Base-by-base conservation (phyloP, 2,113 vertebrate genomes). In the Paralichthys olivaceus region DNA sequence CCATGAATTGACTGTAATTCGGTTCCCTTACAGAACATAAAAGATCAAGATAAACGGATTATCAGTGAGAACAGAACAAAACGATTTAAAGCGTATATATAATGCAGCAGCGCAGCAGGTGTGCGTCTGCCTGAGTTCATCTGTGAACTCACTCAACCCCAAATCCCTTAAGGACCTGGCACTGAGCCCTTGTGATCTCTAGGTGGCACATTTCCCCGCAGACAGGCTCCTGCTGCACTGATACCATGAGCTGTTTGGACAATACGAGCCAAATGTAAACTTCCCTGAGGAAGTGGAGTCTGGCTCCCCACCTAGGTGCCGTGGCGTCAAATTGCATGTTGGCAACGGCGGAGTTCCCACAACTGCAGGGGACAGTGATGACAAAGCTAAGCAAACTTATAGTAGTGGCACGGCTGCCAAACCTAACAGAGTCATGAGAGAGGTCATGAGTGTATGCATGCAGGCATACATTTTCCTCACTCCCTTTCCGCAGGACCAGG, bases 361-460 rank as follows among this genome's bases (percentile, higher is more conserved):
- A 86, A 69, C 88, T 80, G 79, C 88, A 86, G 86, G 89, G 90
- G 88, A 88, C 87, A 70, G 73, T 25, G 77, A 88, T 89, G 89
- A 90, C 87, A 86, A 85, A 89, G 87, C 89, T 78, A 82, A 90
- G 82, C 73, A 86, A 85, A 85, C 84, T 78, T 78, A 85, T 87
- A 86, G 80, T 70, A 82, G 78, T 81, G 63, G 76, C 51, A 12
- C 9, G 0, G 59, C 71, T 74, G 90, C 91, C 91, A 92, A 90
- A 71, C 12, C 68, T 58, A 91, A 90, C 83, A 90, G 72, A 81
- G 75, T 51, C 84, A 82, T 71, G 79, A n/a, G 83, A 80, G 86
- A 86, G 87, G 89, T 90, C 91, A 80, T 55, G 81, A 86, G 78
- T 51, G 67, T 80, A 66, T 72, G 85, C 79, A 86, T 84, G 86